Evolutionary conservation across 1,140 invertebrate species (phyloP).

Genomic region (Tenebrio molitor): DNA sequence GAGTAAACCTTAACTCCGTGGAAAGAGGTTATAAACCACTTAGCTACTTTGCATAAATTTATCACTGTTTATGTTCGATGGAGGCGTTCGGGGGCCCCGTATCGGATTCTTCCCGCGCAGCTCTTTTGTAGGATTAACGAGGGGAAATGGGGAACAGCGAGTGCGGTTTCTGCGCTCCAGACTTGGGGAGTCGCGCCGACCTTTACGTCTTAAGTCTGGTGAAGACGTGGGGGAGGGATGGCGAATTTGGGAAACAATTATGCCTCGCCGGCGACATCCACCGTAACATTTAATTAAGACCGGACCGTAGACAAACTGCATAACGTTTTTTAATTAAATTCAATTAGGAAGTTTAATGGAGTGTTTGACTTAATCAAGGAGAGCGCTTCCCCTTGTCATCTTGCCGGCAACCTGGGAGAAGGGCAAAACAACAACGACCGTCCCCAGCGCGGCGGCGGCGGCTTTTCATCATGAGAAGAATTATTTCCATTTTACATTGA

Average conservation of each 20-base stretch:
- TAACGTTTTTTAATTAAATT: slow-evolving; percentile 51
- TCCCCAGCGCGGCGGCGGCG: background rate
- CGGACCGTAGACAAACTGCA: slow-evolving; percentile 43
- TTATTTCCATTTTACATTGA: slow-evolving; percentile 55
- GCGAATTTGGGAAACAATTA: slow-evolving; percentile 38
- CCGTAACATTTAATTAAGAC: slow-evolving; percentile 53
- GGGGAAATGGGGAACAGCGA: no score
- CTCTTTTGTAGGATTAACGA: no score
- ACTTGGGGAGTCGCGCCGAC: background rate
- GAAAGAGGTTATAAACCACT: background rate
- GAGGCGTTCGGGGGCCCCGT: background rate
- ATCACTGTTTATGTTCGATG: background rate
- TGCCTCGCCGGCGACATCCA: slow-evolving; percentile 22
- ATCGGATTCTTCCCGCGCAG: background rate
- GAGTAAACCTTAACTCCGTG: no score
- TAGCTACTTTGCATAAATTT: background rate
- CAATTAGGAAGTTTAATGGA: slow-evolving; percentile 53
- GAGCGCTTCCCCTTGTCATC: slow-evolving; percentile 44
- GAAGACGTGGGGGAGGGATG: background rate
- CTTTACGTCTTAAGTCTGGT: background rate
- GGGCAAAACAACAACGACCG: slow-evolving; percentile 28
- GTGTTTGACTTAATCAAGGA: slow-evolving; percentile 51
- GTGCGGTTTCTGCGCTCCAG: background rate
- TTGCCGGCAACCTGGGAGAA: slow-evolving; percentile 20
- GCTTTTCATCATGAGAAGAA: slow-evolving; percentile 50